Conservation (phyloP, 2,888 invertebrate species). For the Acleris sparsana region DNA sequence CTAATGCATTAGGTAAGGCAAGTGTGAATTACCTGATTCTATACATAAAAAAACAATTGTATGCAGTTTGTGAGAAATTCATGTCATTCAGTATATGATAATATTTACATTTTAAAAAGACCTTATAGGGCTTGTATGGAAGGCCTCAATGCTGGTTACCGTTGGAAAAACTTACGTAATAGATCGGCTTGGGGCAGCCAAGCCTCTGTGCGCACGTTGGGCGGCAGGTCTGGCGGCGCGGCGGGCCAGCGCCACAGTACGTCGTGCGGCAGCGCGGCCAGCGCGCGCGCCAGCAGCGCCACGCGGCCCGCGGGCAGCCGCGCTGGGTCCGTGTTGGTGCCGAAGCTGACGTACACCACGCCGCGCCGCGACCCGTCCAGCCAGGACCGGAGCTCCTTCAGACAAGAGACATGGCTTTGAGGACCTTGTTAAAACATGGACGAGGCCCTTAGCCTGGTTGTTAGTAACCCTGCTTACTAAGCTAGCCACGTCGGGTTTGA, state of each 20-base stretch:
- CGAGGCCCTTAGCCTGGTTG: too few species aligned
- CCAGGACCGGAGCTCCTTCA: slow-evolving; percentile 39
- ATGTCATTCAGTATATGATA: too few species aligned
- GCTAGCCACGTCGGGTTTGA: too few species aligned
- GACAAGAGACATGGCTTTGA: slow-evolving; percentile 29
- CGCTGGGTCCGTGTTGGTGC: slow-evolving; percentile 51
- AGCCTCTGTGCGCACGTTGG: slow-evolving; percentile 52
- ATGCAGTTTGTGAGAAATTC: too few species aligned
- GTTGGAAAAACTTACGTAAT: slow-evolving; percentile 41
- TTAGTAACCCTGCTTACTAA: too few species aligned
- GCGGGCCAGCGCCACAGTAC: slow-evolving; percentile 54
- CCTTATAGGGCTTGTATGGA: background rate
- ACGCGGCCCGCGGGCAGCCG: slow-evolving; percentile 42
- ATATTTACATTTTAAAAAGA: too few species aligned
- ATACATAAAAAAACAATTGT: too few species aligned
- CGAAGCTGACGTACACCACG: slow-evolving; percentile 57
- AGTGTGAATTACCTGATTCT: too few species aligned
- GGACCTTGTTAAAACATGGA: too few species aligned
- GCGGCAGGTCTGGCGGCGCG: slow-evolving; percentile 42
- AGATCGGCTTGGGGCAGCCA: slow-evolving; percentile 56
- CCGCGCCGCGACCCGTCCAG: slow-evolving; percentile 23
- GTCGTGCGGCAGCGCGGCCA: slow-evolving; percentile 47
- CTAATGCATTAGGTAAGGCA: too few species aligned
- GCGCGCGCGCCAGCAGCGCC: slow-evolving; percentile 42
- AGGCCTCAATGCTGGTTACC: background rate